Evolutionary conservation across 2,113 vertebrate species (phyloP).

Genomic region (Antennarius striatus): DNA sequence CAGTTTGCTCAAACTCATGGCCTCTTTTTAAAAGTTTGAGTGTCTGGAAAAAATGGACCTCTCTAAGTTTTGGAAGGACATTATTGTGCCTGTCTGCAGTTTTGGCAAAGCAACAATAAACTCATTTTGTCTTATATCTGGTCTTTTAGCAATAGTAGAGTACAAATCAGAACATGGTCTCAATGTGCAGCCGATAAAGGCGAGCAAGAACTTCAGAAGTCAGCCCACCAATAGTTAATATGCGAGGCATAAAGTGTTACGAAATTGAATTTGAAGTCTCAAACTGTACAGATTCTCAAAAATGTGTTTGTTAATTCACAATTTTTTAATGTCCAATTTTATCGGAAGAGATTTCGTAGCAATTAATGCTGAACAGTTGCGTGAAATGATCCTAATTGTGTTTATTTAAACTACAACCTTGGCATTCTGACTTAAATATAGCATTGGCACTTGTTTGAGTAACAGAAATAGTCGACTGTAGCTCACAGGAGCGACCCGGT

Average conservation of each 20-base stretch:
- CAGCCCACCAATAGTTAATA: background rate
- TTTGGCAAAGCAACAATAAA: background rate
- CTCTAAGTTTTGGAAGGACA: background rate
- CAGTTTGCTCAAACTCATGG: too few species aligned
- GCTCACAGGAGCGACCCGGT: background rate
- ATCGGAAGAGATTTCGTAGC: background rate
- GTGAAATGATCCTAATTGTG: too few species aligned
- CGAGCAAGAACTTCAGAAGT: constrained; percentile 4
- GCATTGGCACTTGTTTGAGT: constrained; percentile 2
- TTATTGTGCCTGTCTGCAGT: background rate
- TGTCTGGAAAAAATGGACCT: too few species aligned
- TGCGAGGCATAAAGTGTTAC: too few species aligned
- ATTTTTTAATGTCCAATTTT: background rate
- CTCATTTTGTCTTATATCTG: background rate
- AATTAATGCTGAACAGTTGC: too few species aligned
- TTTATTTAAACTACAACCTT: too few species aligned
- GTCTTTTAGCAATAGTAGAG: background rate
- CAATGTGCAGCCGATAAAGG: background rate
- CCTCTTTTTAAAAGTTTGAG: too few species aligned
- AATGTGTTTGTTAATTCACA: background rate
- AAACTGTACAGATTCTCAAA: too few species aligned
- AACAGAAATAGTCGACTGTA: background rate
- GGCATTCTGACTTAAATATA: background rate
- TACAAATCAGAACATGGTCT: background rate
- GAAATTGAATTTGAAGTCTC: too few species aligned